Percentiles rank a stretch among this genome's conserved stretches.
Evolutionary conservation across 2,888 invertebrate species (phyloP).

Genomic region (Nemurella pictetii): DNA sequence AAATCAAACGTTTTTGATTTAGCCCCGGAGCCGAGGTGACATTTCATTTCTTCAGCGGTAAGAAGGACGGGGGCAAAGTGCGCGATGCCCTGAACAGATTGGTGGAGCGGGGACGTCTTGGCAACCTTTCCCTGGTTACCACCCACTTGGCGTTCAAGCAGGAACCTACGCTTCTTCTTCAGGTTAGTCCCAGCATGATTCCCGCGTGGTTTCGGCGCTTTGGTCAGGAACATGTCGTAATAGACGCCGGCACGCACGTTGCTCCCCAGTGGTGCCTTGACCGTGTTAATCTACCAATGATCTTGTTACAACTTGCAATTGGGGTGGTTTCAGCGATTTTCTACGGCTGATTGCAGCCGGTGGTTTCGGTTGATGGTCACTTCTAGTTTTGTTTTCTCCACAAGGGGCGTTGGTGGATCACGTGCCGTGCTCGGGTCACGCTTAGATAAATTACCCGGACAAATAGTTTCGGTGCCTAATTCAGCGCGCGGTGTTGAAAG

Average conservation of each 20-base stretch:
- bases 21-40: conserved; percentile 50
- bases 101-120: conserved; percentile 63
- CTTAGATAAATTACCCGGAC: too few species aligned
- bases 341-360: too few species aligned
- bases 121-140: conserved; percentile 64
- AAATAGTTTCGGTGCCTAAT: neutral
- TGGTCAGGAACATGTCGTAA: too few species aligned
- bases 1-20: conserved; percentile 23
- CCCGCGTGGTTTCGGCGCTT: too few species aligned
- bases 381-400: too few species aligned
- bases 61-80: conserved; percentile 58
- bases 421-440: too few species aligned
- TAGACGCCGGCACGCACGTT: too few species aligned
- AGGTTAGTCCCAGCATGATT: conserved; percentile 57
- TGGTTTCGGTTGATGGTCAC: too few species aligned
- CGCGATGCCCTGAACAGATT: conserved; percentile 60
- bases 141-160: conserved; percentile 71
- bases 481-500: neutral
- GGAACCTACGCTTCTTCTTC: conserved; percentile 69
- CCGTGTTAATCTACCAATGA: neutral
- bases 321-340: too few species aligned
- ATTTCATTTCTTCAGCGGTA: conserved; percentile 56
- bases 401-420: too few species aligned
- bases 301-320: too few species aligned
- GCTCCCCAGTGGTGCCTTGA: neutral